Conservation (phyloP, 2,888 invertebrate genomes). For the Lycocerus yunnanus region DNA sequence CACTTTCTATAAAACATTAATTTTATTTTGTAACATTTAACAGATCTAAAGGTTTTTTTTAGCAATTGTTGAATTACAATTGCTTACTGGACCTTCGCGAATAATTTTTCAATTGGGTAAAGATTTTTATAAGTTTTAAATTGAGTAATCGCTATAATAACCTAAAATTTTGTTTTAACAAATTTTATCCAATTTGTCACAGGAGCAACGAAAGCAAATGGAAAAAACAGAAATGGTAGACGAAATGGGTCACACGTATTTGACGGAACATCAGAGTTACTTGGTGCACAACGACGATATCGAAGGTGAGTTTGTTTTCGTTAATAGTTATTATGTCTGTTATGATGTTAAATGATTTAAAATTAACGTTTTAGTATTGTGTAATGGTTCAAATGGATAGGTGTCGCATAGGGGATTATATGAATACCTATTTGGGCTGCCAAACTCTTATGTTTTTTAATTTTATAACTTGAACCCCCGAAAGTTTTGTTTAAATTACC, state of each 20-base stretch:
- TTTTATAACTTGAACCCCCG: no score
- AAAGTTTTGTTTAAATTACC: no score
- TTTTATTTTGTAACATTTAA: not conserved
- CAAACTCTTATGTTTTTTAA: not conserved
- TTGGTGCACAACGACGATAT: conserved; percentile 59
- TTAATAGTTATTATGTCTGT: no score
- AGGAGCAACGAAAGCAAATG: conserved; percentile 53
- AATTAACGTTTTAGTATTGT: not conserved
- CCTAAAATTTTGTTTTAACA: not conserved
- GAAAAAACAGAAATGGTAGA: conserved; percentile 66
- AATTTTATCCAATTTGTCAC: not conserved
- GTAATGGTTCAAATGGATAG: no score
- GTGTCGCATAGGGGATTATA: not conserved
- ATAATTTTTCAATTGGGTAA: not conserved
- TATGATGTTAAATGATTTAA: not conserved
- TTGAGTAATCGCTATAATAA: not conserved
- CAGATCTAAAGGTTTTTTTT: no score
- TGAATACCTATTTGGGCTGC: not conserved
- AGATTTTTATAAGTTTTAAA: not conserved
- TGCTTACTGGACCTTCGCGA: not conserved
- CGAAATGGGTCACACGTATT: conserved; percentile 59
- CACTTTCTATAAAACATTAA: not conserved
- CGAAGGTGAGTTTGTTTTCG: conserved; percentile 50
- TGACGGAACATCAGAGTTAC: conserved; percentile 54
- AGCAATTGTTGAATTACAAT: not conserved